A percentile compares a stretch with the other conserved stretches of the same genome.
phyloP scores from a whole-genome alignment of 53 echinoderm and acorn worm species.

The Pentamera pediparva region DNA sequence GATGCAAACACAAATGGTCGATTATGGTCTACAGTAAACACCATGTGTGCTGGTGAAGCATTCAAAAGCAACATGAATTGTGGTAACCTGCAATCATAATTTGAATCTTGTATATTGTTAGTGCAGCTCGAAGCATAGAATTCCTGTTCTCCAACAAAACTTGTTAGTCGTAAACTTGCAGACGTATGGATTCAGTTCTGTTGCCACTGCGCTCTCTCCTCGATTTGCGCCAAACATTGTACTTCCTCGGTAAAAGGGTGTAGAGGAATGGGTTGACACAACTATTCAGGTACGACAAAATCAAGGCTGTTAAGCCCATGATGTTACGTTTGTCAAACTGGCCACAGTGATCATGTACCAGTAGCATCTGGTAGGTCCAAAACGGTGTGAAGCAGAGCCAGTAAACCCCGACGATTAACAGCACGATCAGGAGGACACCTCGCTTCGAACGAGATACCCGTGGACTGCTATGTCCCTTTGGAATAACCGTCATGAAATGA shows the following conservation, averaged over 20 bases:
- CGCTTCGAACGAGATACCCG: slow-evolving; percentile 42
- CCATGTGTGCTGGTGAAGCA: no score
- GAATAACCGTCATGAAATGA: slow-evolving; percentile 42
- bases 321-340: slow-evolving; percentile 38
- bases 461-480: slow-evolving; percentile 8
- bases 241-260: slow-evolving; percentile 48
- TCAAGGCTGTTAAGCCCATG: slow-evolving; percentile 45
- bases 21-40: no score
- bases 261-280: slow-evolving; percentile 65
- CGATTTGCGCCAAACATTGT: slow-evolving; percentile 37
- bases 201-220: background rate
- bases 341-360: slow-evolving; percentile 5
- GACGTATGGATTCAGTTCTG: slow-evolving; percentile 6
- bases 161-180: no score
- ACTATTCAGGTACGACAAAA: slow-evolving; percentile 54
- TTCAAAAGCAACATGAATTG: no score
- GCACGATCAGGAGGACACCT: slow-evolving; percentile 46
- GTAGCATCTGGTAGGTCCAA: slow-evolving; percentile 55
- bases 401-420: slow-evolving; percentile 50
- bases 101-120: no score
- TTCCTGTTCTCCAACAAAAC: no score
- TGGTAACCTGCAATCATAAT: no score
- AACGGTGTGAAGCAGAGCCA: slow-evolving; percentile 65
- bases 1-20: no score
- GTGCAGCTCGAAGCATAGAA: no score